Percentiles rank a stretch among this genome's conserved stretches.
Conservation (phyloP, 2,113 vertebrate genomes). For the Myotis davidii region DNA sequence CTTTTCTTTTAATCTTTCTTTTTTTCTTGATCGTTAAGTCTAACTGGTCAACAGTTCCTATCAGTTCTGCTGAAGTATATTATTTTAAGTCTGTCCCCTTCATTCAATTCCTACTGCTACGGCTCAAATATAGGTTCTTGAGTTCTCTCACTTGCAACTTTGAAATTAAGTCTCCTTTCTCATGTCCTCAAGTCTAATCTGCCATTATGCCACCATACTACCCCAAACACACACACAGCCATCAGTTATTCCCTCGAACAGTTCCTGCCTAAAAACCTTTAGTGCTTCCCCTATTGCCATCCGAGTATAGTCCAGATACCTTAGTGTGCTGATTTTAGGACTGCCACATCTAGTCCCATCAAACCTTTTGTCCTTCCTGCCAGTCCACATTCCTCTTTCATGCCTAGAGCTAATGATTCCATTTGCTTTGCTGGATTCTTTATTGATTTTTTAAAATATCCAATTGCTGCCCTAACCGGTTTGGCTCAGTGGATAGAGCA, state of each 20-base stretch:
- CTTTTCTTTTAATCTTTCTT: not conserved
- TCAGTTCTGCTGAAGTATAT: slow-evolving; percentile 8
- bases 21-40: not conserved
- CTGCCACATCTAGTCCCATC: not conserved
- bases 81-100: not conserved
- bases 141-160: not conserved
- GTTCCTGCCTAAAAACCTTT: not conserved
- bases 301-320: not conserved
- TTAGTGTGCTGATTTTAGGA: not conserved
- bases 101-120: not conserved
- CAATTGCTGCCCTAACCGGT: no score
- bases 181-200: not conserved
- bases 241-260: not conserved
- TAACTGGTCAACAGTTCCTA: not conserved
- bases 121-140: not conserved
- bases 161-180: not conserved
- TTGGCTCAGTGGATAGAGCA: no score
- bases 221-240: not conserved
- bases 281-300: not conserved
- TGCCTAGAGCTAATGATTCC: not conserved
- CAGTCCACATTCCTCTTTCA: not conserved
- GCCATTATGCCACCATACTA: not conserved
- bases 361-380: not conserved
- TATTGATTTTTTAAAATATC: not conserved
- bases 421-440: slow-evolving; percentile 14